Percentiles rank a stretch among this genome's conserved stretches.
Conservation (phyloP, 2,797 vertebrate species). For the Sebastolobus alascanus region DNA sequence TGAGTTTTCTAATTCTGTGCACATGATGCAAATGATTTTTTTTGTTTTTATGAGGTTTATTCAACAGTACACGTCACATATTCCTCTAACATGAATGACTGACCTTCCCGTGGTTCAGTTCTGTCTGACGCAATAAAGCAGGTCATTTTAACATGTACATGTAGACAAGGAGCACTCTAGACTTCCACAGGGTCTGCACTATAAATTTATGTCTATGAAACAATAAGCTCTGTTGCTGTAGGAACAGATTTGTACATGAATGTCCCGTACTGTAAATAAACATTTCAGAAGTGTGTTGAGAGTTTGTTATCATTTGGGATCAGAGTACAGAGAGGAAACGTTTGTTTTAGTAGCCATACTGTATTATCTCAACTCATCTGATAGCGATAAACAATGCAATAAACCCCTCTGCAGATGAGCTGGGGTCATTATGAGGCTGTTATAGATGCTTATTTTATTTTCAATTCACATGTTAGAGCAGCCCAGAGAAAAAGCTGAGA, state of each 20-base stretch:
- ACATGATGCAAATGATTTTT: neutral
- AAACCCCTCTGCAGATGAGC: too few species aligned
- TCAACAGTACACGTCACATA: neutral
- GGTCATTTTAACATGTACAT: neutral
- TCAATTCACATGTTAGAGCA: too few species aligned
- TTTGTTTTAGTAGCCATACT: neutral
- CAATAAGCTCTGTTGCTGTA: constrained; percentile 34
- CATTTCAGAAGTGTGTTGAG: neutral
- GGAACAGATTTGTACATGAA: constrained; percentile 45
- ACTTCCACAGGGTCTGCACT: constrained; percentile 22
- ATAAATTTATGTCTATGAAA: constrained; percentile 43
- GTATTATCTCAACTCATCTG: too few species aligned
- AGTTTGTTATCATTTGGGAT: neutral
- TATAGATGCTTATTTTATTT: too few species aligned
- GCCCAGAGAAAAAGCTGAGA: too few species aligned
- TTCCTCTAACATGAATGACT: constrained; percentile 1
- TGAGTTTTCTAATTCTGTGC: constrained; percentile 33
- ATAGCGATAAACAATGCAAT: too few species aligned
- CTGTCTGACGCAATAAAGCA: constrained; percentile 9
- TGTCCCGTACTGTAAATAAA: constrained; percentile 64
- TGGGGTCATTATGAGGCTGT: too few species aligned
- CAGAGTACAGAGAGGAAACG: neutral
- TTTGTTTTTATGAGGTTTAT: constrained; percentile 1
- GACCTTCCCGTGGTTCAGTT: neutral
- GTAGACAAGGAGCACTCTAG: neutral